Evolutionary conservation across 2,113 vertebrate genomes (phyloP).

Genomic region (Paradisaea rubra): DNA sequence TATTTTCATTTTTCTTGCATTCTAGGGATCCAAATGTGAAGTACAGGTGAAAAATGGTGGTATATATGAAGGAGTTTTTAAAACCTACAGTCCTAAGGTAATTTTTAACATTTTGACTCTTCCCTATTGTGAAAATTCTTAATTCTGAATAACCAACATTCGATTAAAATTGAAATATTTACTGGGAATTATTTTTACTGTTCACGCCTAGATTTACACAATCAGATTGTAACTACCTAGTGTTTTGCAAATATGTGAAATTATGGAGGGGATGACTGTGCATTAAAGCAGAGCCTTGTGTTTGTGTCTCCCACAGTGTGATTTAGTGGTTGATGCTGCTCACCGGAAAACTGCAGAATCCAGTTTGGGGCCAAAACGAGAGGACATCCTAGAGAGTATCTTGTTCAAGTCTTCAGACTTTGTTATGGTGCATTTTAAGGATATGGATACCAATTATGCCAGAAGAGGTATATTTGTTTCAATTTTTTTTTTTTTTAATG

Average conservation of each 20-base stretch:
- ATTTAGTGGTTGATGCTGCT: conserved; percentile 95
- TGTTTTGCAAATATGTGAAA: not conserved
- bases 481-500: not conserved
- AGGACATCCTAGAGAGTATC: conserved; percentile 96
- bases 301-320: conserved; percentile 75
- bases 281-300: not conserved
- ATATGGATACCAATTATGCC: conserved; percentile 94
- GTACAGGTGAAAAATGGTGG: conserved; percentile 97
- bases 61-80: conserved; percentile 98
- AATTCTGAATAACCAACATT: not conserved
- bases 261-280: not conserved
- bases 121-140: not conserved
- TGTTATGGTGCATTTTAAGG: conserved; percentile 95
- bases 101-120: not conserved
- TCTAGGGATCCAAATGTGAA: conserved; percentile 98
- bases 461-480: conserved; percentile 83
- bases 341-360: conserved; percentile 90
- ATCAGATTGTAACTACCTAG: not conserved
- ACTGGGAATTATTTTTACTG: not conserved
- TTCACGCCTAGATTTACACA: not conserved
- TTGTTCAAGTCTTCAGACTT: conserved; percentile 97
- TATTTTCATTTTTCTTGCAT: conserved; percentile 11
- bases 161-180: not conserved
- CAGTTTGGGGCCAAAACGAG: conserved; percentile 83
- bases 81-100: conserved; percentile 98